Conservation (phyloP, 37 sponge, comb jelly and placozoan genomes). For the Corticium candelabrum region DNA sequence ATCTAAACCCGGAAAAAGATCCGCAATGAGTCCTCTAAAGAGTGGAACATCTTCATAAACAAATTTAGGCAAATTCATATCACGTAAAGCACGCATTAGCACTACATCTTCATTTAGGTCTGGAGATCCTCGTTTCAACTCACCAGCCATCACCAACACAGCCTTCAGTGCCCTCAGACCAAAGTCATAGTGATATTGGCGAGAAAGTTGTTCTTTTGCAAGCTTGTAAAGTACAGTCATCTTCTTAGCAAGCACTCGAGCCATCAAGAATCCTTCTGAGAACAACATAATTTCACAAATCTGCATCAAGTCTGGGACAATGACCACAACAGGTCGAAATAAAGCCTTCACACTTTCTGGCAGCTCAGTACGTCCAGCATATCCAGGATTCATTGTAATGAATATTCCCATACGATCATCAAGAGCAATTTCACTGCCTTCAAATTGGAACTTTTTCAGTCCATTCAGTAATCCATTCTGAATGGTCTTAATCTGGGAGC, state of each 20-base stretch:
- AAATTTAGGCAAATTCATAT: conserved; percentile 99
- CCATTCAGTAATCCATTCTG: conserved; percentile 92
- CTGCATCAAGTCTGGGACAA: conserved; percentile 95
- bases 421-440: conserved; percentile 89
- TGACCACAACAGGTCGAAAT: conserved; percentile 97
- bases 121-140: conserved; percentile 95
- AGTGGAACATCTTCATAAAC: conserved; percentile 99
- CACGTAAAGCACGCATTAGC: conserved; percentile 97
- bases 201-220: conserved; percentile 88
- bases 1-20: conserved; percentile 98
- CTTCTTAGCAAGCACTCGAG: conserved; percentile 93
- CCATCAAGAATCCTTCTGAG: conserved; percentile 97
- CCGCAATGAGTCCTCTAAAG: conserved; percentile 92
- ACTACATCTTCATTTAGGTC: conserved; percentile 94
- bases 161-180: conserved; percentile 98
- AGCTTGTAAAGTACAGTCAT: conserved; percentile 99
- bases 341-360: conserved; percentile 99
- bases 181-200: conserved; percentile 99
- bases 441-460: conserved; percentile 93
- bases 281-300: conserved; percentile 99
- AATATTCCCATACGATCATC: conserved; percentile 93
- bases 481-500: conserved; percentile 97
- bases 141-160: conserved; percentile 99
- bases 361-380: conserved; percentile 99
- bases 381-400: conserved; percentile 99